phyloP scores from a whole-genome alignment of 2,888 invertebrate species.

The Zygothrica quintamaculata region DNA sequence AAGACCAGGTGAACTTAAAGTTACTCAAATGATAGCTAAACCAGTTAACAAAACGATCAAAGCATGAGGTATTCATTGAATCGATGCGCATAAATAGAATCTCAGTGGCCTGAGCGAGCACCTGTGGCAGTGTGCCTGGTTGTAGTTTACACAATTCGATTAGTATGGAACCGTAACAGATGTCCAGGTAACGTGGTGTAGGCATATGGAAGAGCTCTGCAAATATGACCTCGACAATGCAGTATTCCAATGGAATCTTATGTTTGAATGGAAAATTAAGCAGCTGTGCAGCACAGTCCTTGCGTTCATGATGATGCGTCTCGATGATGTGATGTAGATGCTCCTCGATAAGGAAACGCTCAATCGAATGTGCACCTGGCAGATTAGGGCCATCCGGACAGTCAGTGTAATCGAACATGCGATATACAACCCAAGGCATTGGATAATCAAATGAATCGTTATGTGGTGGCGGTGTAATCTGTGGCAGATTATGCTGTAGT shows the following conservation, averaged over 20 bases:
- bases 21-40: slow-evolving; percentile 99
- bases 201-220: slow-evolving; percentile 97
- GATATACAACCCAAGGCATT: slow-evolving; percentile 96
- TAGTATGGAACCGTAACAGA: slow-evolving; percentile 96
- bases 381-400: slow-evolving; percentile 96
- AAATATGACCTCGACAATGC: slow-evolving; percentile 98
- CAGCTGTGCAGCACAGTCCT: slow-evolving; percentile 97
- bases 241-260: slow-evolving; percentile 98
- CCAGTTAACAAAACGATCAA: slow-evolving; percentile 98
- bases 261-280: slow-evolving; percentile 96
- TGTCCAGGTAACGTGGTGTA: slow-evolving; percentile 93
- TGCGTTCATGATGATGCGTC: slow-evolving; percentile 93
- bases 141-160: slow-evolving; percentile 99
- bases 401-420: slow-evolving; percentile 99
- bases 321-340: slow-evolving; percentile 97
- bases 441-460: slow-evolving; percentile 96
- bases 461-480: slow-evolving; percentile 96
- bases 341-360: slow-evolving; percentile 98
- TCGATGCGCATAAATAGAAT: slow-evolving; percentile 98
- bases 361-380: slow-evolving; percentile 98
- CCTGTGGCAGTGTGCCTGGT: slow-evolving; percentile 98
- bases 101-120: slow-evolving; percentile 98
- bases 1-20: slow-evolving; percentile 99
- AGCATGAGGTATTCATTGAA: slow-evolving; percentile 97
- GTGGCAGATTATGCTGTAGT: slow-evolving; percentile 96